These are phyloP conservation scores for Nyctalus aviator DNA, from an alignment of 2,797 vertebrate genomes.

Conservation along the genomic window DNA sequence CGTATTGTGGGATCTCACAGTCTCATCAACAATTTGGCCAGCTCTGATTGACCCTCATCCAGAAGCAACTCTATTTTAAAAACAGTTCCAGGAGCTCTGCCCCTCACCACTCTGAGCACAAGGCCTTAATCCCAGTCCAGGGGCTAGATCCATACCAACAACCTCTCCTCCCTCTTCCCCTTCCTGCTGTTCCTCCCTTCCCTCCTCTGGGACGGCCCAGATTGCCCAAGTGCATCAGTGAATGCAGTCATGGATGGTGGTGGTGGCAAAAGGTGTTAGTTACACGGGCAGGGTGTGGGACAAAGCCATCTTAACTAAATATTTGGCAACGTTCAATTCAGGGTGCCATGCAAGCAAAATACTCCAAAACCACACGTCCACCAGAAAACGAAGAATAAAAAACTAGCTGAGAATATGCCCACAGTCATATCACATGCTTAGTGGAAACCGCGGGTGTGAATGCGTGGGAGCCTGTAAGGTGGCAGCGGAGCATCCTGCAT, in stretches of 20 bases:
- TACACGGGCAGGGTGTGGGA: too few relatives aligned
- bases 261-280: background rate
- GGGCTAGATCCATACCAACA: background rate
- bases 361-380: background rate
- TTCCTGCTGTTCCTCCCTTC: background rate
- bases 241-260: background rate
- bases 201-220: background rate
- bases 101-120: background rate
- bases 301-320: background rate
- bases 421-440: background rate
- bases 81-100: background rate
- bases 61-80: background rate
- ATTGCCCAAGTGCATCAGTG: background rate
- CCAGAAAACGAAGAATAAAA: background rate
- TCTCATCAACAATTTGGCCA: background rate
- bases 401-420: background rate
- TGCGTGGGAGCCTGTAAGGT: rapidly evolving
- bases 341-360: background rate
- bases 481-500: too few relatives aligned
- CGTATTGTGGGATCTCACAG: background rate
- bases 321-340: background rate
- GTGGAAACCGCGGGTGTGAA: background rate
- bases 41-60: background rate
- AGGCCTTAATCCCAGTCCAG: background rate
- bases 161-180: background rate